These are phyloP conservation scores for Psococerastis gibbosa DNA, from an alignment of 2,888 invertebrate genomes.

Conservation along the genomic window DNA sequence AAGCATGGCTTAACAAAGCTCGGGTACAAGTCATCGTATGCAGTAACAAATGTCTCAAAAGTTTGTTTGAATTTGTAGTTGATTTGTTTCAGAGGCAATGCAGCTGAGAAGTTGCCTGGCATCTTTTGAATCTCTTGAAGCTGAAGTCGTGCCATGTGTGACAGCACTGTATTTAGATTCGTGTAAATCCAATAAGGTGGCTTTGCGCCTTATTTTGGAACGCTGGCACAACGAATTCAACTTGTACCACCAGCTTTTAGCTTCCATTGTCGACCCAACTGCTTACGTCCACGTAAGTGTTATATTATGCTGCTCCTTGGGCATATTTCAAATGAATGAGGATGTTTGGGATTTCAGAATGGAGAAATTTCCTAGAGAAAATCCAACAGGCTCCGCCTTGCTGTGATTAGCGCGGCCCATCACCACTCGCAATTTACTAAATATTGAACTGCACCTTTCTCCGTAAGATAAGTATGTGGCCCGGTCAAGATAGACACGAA, in stretches of 20 bases:
- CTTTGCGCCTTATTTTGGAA: slow-evolving; percentile 30
- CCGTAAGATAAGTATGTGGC: no score
- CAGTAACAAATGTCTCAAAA: slow-evolving; percentile 5
- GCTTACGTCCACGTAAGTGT: slow-evolving; percentile 38
- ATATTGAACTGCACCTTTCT: no score
- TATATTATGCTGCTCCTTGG: no score
- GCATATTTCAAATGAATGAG: no score
- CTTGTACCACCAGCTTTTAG: slow-evolving; percentile 36
- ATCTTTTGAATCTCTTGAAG: slow-evolving; percentile 45
- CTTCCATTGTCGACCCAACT: slow-evolving; percentile 45
- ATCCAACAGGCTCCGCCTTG: no score
- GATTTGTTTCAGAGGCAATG: slow-evolving; percentile 32
- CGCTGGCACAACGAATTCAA: slow-evolving; percentile 40
- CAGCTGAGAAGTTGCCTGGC: slow-evolving; percentile 42
- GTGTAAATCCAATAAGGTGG: slow-evolving; percentile 30
- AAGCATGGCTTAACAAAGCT: no score
- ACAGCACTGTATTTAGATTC: slow-evolving; percentile 28
- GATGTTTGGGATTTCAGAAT: no score
- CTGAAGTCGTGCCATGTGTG: slow-evolving; percentile 42
- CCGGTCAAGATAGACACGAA: no score
- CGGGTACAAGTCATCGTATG: slow-evolving; percentile 1
- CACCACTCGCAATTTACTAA: no score
- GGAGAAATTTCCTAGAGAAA: no score
- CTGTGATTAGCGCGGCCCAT: no score
- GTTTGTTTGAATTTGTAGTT: slow-evolving; percentile 10